Conservation (phyloP, 2,797 vertebrate genomes). For the Parauchenoglanis ngamensis region DNA sequence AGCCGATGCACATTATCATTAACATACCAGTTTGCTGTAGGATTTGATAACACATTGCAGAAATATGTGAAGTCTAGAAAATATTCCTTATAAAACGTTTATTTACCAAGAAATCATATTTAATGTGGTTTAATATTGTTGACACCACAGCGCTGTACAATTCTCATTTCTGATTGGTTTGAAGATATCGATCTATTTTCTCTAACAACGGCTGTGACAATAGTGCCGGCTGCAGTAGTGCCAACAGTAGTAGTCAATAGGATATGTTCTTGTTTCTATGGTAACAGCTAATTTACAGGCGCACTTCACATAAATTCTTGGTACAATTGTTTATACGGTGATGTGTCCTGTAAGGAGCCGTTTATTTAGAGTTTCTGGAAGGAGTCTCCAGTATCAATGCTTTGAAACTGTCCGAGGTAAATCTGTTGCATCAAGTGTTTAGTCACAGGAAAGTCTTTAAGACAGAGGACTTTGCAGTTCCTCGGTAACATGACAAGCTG, state of each 20-base stretch:
- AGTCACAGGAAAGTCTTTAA: background rate
- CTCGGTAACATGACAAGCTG: background rate
- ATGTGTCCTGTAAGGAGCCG: no score
- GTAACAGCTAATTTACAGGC: no score
- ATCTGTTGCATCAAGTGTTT: no score
- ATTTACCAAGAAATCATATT: background rate
- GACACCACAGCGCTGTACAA: background rate
- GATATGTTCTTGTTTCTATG: no score
- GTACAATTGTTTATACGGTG: no score
- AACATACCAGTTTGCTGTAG: background rate
- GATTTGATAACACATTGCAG: background rate
- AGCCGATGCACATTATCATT: background rate
- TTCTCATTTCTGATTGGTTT: background rate
- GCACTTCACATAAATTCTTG: no score
- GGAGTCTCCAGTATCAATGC: no score
- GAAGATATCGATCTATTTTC: background rate
- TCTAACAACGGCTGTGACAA: background rate
- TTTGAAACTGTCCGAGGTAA: no score
- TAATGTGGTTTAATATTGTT: background rate
- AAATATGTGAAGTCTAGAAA: background rate
- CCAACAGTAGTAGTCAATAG: no score
- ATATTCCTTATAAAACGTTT: no score
- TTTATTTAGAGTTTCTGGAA: no score
- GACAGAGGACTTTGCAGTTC: background rate
- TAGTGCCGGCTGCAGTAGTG: no score